Evolutionary conservation across 2,113 vertebrate species (phyloP).

Genomic region (Cathartes aura): DNA sequence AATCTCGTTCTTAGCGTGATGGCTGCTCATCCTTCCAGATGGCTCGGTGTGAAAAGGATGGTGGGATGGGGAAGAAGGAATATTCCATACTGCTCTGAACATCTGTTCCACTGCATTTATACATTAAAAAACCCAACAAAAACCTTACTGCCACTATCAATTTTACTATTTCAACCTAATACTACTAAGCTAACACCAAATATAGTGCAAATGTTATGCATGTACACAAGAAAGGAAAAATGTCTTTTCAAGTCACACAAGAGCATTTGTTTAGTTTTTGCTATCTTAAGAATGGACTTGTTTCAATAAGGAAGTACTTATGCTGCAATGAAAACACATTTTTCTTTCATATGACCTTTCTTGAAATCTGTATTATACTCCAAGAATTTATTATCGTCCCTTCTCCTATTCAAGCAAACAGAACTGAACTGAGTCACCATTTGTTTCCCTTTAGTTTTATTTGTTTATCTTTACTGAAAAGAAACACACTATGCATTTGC

Average conservation of each 20-base stretch:
- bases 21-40: conserved; percentile 63
- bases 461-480: background rate
- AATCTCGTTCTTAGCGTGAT: conserved; percentile 72
- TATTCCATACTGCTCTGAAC: conserved; percentile 31
- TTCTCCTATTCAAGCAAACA: background rate
- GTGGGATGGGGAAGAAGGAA: background rate
- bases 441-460: background rate
- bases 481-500: background rate
- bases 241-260: background rate
- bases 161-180: background rate
- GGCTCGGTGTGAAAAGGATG: conserved; percentile 1
- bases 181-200: background rate
- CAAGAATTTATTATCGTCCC: background rate
- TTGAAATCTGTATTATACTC: background rate
- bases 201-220: background rate
- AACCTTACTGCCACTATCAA: background rate
- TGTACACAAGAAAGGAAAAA: background rate
- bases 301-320: background rate
- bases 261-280: background rate
- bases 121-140: background rate
- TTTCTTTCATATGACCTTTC: background rate
- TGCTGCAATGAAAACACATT: background rate
- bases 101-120: conserved; percentile 9
- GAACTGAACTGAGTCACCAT: background rate
- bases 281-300: background rate